phyloP scores from a whole-genome alignment of 2,888 invertebrate genomes.

The Cryptocephalus moraei region DNA sequence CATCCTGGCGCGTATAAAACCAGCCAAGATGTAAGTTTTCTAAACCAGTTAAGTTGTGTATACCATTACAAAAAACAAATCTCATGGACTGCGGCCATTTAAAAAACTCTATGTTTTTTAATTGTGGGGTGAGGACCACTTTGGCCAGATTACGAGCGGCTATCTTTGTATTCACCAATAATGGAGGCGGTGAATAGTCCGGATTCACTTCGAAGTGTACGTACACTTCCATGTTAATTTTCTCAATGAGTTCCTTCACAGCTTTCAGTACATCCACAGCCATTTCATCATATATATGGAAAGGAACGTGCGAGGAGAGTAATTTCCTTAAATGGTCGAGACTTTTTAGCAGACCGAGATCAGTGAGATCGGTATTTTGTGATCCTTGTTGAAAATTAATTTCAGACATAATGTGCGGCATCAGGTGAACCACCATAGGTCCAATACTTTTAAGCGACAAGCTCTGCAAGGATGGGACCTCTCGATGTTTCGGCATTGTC shows the following conservation, averaged over 20 bases:
- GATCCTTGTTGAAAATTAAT: slow-evolving; percentile 34
- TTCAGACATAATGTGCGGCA: slow-evolving; percentile 47
- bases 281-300: slow-evolving; percentile 59
- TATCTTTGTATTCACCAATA: slow-evolving; percentile 60
- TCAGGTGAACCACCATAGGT: slow-evolving; percentile 51
- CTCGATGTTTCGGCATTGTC: slow-evolving; percentile 35
- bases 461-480: slow-evolving; percentile 43
- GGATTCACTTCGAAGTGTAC: no score
- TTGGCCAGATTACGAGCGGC: slow-evolving; percentile 57
- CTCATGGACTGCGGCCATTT: slow-evolving; percentile 64
- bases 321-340: slow-evolving; percentile 46
- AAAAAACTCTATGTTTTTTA: slow-evolving; percentile 54
- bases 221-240: slow-evolving; percentile 54
- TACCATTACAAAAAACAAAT: slow-evolving; percentile 55
- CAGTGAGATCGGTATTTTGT: slow-evolving; percentile 25
- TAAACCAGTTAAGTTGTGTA: slow-evolving; percentile 52
- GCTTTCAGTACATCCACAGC: slow-evolving; percentile 49
- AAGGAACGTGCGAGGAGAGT: slow-evolving; percentile 54
- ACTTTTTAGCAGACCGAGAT: slow-evolving; percentile 40
- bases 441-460: slow-evolving; percentile 52
- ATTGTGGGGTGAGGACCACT: slow-evolving; percentile 51
- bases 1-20: slow-evolving; percentile 64
- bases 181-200: slow-evolving; percentile 51
- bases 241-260: slow-evolving; percentile 51
- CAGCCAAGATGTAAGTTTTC: slow-evolving; percentile 60